A percentile compares a stretch with the other conserved stretches of the same genome.
Evolutionary conservation across 2,797 vertebrate genomes (phyloP).

Genomic region (Champsocephalus gunnari): DNA sequence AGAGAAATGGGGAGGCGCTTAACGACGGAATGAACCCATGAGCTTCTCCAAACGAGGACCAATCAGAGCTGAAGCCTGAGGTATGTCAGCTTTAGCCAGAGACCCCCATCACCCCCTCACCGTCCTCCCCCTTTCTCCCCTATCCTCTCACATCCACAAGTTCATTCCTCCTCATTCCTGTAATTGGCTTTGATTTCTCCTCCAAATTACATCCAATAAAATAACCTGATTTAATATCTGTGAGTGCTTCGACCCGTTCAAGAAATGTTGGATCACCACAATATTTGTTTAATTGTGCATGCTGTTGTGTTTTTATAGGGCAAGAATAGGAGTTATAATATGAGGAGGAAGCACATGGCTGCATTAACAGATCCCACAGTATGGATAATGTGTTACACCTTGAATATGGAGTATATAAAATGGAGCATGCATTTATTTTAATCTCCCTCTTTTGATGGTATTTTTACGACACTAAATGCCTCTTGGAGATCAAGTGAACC

Average conservation of each 20-base stretch:
- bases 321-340: conserved; percentile 32
- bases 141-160: conserved; percentile 79
- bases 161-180: conserved; percentile 85
- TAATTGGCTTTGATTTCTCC: conserved; percentile 86
- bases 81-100: conserved; percentile 88
- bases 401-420: neutral
- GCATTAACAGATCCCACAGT: conserved; percentile 15
- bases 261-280: conserved; percentile 77
- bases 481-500: conserved; percentile 88
- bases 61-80: conserved; percentile 93
- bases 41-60: conserved; percentile 93
- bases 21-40: conserved; percentile 94
- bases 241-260: conserved; percentile 75
- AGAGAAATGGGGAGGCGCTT: conserved; percentile 98
- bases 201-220: conserved; percentile 86
- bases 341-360: conserved; percentile 32
- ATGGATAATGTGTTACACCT: neutral
- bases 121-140: conserved; percentile 12
- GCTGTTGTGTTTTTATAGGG: conserved; percentile 53
- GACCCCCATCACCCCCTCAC: conserved; percentile 66
- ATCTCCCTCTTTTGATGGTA: conserved; percentile 10
- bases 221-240: conserved; percentile 84
- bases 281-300: conserved; percentile 84
- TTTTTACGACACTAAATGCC: conserved; percentile 73
- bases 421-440: conserved; percentile 27